Evolutionary conservation across 2,113 vertebrate species (phyloP).

Genomic region (Peucedramus taeniatus): DNA sequence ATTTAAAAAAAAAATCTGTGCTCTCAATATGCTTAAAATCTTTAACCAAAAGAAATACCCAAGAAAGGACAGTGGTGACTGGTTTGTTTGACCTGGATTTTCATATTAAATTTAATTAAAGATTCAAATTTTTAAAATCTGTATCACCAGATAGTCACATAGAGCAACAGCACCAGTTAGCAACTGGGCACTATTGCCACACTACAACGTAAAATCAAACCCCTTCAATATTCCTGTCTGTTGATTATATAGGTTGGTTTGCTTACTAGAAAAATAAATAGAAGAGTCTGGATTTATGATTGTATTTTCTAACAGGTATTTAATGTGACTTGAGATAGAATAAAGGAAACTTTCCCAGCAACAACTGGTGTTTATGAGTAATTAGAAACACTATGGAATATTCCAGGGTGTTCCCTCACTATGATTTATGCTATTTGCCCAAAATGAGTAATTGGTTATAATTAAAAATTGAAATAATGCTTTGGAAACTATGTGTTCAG

Average conservation of each 20-base stretch:
- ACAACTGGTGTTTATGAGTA: neutral
- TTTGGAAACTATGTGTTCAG: neutral
- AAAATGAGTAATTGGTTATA: neutral
- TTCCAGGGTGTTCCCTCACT: neutral
- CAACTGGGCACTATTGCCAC: neutral
- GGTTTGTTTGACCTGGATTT: neutral
- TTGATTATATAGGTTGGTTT: neutral
- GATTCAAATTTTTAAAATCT: neutral
- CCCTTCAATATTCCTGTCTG: neutral
- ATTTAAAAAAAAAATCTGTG: neutral
- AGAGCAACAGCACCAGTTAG: neutral
- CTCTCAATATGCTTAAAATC: neutral
- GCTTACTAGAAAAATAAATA: neutral
- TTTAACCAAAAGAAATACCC: neutral
- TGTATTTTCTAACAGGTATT: neutral
- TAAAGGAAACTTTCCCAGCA: neutral
- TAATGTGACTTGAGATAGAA: neutral
- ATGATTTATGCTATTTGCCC: neutral
- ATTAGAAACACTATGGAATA: neutral
- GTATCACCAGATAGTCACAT: neutral
- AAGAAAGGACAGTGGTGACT: neutral
- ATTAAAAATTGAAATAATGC: neutral
- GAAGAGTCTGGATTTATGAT: neutral
- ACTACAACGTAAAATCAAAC: neutral
- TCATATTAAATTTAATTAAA: neutral